Conservation (phyloP, 2,113 vertebrate species). For the Alligator sinensis region DNA sequence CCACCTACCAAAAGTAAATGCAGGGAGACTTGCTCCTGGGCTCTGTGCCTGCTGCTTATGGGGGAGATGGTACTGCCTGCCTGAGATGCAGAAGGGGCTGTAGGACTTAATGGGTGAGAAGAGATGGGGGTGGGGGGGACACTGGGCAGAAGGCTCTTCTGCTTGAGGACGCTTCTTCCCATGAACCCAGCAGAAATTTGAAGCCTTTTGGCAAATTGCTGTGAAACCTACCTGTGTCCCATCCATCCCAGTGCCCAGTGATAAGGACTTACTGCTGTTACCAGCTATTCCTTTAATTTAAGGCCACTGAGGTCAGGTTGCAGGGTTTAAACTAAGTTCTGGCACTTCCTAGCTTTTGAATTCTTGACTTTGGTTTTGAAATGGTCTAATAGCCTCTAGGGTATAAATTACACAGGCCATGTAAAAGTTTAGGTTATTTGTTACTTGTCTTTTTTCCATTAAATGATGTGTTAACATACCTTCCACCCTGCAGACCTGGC, state of each 20-base stretch:
- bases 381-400: neutral
- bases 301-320: neutral
- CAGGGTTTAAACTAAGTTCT: neutral
- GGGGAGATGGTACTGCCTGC: neutral
- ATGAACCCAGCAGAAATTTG: accelerated
- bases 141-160: neutral
- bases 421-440: accelerated
- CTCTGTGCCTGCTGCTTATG: neutral
- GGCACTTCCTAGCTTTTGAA: neutral
- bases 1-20: neutral
- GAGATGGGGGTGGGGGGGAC: neutral
- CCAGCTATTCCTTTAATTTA: accelerated
- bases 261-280: accelerated
- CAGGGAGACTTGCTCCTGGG: neutral
- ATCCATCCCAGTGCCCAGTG: neutral
- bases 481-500: neutral
- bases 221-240: neutral
- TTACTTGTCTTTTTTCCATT: accelerated
- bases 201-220: accelerated
- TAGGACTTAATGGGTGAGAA: neutral
- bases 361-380: neutral
- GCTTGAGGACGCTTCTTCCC: neutral
- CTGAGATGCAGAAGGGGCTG: neutral
- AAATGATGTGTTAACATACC: neutral
- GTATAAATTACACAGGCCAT: too few species aligned